Evolutionary conservation across 2,113 vertebrate species (phyloP), one percentile per base, ranked within the genome.

Genomic region (Cottus gobio): DNA sequence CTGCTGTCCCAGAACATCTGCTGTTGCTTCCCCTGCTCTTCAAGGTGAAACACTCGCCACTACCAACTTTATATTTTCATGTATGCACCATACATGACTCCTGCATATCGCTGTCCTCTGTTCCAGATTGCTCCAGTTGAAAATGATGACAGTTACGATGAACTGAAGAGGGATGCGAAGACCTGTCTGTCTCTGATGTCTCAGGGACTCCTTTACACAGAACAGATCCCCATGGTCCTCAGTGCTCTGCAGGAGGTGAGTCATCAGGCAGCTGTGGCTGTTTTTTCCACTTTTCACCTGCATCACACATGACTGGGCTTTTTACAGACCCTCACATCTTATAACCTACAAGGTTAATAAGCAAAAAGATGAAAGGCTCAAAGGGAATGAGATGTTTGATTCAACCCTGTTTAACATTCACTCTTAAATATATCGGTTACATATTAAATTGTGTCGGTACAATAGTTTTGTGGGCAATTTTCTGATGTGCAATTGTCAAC

Each of bases 81-180:
- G 15, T 57, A 24, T 26, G 26, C 31, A 52, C 26, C 16, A 8
- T 26, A 16, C 30, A 26, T 22, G 30, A 66, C 0, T 0, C 22
- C 36, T 1, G 0, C 28, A n/a, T 12, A 0, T 46, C 7, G 65
- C 22, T 64, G 31, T 57, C 5, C 15, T 61, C 34, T 71, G 24
- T 61, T 78, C 50, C 87, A 99, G 98, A 99, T 99, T 85, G 98
- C 98, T 77, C 98, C 98, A 0, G 97, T 99, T 46, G 98, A 99
- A 93, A 99, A 99, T 7, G 98, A 99, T 82, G 97, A 96, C 89
- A 99, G 95, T 89, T 99, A 99, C 0, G 98, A 99, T 93, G 98
- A 99, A 86, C 94, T 99, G 85, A 99, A 99, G 92, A 97, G 96
- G 94, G 98, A 99, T 83, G 97, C 98, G 28, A 99, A 98, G 94